These are phyloP conservation scores for Sinotaia quadrata DNA, from an alignment of 2,888 invertebrate genomes.

Conservation along the genomic window DNA sequence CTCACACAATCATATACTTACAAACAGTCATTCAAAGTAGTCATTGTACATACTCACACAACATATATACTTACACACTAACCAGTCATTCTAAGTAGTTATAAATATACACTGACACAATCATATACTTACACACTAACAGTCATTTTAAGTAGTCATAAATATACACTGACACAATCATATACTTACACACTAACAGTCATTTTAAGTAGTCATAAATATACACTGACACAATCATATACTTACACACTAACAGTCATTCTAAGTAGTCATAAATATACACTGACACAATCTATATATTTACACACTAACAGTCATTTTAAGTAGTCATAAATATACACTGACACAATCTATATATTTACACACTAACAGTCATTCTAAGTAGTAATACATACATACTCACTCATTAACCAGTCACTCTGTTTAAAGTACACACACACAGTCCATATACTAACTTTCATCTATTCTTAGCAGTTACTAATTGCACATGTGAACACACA, in stretches of 20 bases:
- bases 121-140: not conserved
- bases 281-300: not conserved
- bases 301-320: not conserved
- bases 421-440: no score
- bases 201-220: not conserved
- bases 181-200: not conserved
- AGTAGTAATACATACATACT: not conserved
- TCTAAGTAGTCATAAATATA: no score
- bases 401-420: no score
- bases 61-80: not conserved
- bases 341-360: not conserved
- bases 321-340: not conserved
- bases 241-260: not conserved
- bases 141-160: not conserved
- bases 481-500: no score
- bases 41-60: not conserved
- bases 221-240: not conserved
- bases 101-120: conserved; percentile 4
- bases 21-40: not conserved
- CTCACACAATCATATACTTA: not conserved
- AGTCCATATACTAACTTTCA: no score
- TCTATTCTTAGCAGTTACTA: no score
- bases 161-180: not conserved
- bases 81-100: not conserved
- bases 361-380: not conserved